A percentile compares a stretch with the other conserved stretches of the same genome.
Evolutionary conservation across 2,888 invertebrate species (phyloP).

Genomic region (Agrochola lota): DNA sequence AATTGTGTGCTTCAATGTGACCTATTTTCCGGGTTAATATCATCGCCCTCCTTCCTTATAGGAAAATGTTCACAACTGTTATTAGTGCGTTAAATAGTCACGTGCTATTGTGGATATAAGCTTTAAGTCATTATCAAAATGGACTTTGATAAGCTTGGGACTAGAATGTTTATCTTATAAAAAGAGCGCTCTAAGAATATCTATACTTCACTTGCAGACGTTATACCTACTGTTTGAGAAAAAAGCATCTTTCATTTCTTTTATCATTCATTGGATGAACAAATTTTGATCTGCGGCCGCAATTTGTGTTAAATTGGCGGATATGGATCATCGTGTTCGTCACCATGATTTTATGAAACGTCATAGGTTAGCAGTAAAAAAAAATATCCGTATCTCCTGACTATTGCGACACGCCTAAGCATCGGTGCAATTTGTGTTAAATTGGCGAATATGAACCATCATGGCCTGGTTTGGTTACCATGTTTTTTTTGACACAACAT

Average conservation of each 20-base stretch:
- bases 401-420: background rate
- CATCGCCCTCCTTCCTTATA: slow-evolving; percentile 4
- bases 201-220: background rate
- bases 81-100: background rate
- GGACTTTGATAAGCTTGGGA: background rate
- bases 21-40: slow-evolving; percentile 21
- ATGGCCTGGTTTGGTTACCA: background rate
- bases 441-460: background rate
- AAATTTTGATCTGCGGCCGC: background rate
- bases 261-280: background rate
- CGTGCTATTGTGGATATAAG: background rate
- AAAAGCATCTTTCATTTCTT: background rate
- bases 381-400: background rate
- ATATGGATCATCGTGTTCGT: background rate
- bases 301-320: background rate
- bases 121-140: background rate
- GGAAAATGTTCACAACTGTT: background rate
- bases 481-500: background rate
- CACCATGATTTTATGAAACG: background rate
- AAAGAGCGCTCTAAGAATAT: background rate
- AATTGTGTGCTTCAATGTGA: background rate
- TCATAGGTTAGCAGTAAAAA: background rate
- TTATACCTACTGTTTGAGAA: too few species aligned
- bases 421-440: background rate
- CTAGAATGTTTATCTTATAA: background rate